phyloP scores from a whole-genome alignment of 37 sponge, comb jelly and placozoan species.

The Theonella swinhoei region DNA sequence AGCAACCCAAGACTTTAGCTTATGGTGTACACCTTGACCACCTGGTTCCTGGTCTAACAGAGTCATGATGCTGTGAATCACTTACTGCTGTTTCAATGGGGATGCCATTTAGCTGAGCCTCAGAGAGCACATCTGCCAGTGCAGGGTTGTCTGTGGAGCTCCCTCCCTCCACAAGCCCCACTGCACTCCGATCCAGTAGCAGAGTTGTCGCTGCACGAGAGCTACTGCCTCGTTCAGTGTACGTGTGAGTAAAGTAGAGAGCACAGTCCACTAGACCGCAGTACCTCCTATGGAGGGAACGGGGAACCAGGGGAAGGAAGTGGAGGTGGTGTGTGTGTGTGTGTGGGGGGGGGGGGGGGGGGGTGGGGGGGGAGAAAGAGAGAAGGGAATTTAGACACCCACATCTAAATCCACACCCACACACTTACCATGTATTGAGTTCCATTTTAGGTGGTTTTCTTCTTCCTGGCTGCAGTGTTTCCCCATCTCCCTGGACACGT shows the following conservation, averaged over 20 bases:
- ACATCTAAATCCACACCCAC: slow-evolving; percentile 1
- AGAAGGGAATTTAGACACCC: neutral
- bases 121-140: slow-evolving; percentile 1
- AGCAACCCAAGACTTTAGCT: too few relatives aligned
- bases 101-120: slow-evolving; percentile 14
- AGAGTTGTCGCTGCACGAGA: slow-evolving; percentile 49
- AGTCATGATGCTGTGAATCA: neutral
- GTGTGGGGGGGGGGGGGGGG: too few relatives aligned
- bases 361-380: too few relatives aligned
- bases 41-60: too few relatives aligned
- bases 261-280: slow-evolving; percentile 79
- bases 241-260: slow-evolving; percentile 60
- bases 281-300: slow-evolving; percentile 50
- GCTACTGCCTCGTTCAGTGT: neutral
- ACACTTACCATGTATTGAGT: slow-evolving; percentile 68
- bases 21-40: too few relatives aligned
- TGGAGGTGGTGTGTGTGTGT: neutral
- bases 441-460: slow-evolving; percentile 68
- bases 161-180: slow-evolving; percentile 12
- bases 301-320: neutral
- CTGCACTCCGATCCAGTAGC: slow-evolving; percentile 47
- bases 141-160: neutral
- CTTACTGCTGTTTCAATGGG: slow-evolving; percentile 25
- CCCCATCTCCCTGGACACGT: slow-evolving; percentile 55
- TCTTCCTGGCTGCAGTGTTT: slow-evolving; percentile 53